Base-by-base conservation (phyloP, 2,113 vertebrate genomes). In the Shinisaurus crocodilurus region DNA sequence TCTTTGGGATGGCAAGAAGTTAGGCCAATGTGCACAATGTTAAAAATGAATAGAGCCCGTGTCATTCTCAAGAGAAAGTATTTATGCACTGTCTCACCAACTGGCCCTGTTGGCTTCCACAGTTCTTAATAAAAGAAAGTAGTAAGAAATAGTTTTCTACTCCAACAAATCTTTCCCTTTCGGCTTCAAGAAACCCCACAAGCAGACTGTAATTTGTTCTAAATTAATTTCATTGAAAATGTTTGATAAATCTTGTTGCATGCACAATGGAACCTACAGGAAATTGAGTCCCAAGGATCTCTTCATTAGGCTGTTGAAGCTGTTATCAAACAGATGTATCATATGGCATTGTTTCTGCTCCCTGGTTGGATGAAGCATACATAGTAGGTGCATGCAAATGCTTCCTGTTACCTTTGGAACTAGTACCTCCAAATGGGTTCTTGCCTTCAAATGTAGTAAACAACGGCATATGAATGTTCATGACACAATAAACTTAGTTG, bases 181-280 rank as follows among this genome's bases (percentile, higher is more conserved):
- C 29, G 25, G 50, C 37, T 27, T 6, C 29, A 34, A 27, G 37
- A 89, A 83, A 74, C 63, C 80, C 50, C 81, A 75, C 37, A 63
- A 89, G 69, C 80, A 89, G 69, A 89, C n/a, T 83, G 88, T 37
- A 65, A 63, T 83, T 83, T 89, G 80, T 32, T 63, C 80, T 75
- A 75, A 89, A 89, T 83, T 83, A 83, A 83, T 83, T 82, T 75
- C 69, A 6, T 57, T 54, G 34, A 63, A 89, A 89, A 83, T 25
- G 69, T 83, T 75, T 89, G 80, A 83, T 81, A 83, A 89, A 82
- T 83, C 40, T 89, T 43, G 54, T 83, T 63, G 40, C 7, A 13
- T 9, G 25, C 12, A 60, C 40, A 75, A 89, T 65, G 69, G 54
- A 74, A 75, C 67, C 69, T 75, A 60, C 29, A 82, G 69, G 29